Percentiles rank a stretch among this genome's conserved stretches.
These are phyloP conservation scores for Antennarius striatus DNA, from an alignment of 2,113 vertebrate genomes.

Conservation along the genomic window DNA sequence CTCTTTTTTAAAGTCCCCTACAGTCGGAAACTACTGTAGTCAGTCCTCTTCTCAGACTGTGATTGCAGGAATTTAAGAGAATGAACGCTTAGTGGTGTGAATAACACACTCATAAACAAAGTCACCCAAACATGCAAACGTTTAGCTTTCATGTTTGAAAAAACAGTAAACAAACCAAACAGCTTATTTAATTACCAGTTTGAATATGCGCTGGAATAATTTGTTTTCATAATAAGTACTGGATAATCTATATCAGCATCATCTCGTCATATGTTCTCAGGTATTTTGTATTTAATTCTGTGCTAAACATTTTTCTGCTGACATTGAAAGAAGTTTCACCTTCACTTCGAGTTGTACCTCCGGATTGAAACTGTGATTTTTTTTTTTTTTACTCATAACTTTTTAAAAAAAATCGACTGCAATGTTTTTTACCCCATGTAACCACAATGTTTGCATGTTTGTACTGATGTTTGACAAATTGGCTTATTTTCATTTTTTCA, in stretches of 20 bases:
- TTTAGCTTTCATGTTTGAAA: no score
- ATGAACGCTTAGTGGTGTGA: no score
- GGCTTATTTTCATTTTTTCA: not conserved
- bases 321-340: not conserved
- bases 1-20: not conserved
- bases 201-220: not conserved
- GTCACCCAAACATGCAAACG: no score
- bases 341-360: not conserved
- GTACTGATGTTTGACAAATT: no score
- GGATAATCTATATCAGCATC: not conserved
- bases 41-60: no score
- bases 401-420: no score
- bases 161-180: no score
- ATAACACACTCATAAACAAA: no score
- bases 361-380: not conserved
- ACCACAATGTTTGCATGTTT: slow-evolving; percentile 11
- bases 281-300: no score
- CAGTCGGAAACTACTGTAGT: not conserved
- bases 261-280: no score
- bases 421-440: slow-evolving; percentile 6
- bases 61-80: no score
- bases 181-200: no score
- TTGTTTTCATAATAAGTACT: not conserved
- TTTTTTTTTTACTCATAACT: not conserved
- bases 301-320: not conserved